A percentile compares a stretch with the other conserved stretches of the same genome.
phyloP scores from a whole-genome alignment of 2,888 invertebrate genomes.

The Dugesia japonica region DNA sequence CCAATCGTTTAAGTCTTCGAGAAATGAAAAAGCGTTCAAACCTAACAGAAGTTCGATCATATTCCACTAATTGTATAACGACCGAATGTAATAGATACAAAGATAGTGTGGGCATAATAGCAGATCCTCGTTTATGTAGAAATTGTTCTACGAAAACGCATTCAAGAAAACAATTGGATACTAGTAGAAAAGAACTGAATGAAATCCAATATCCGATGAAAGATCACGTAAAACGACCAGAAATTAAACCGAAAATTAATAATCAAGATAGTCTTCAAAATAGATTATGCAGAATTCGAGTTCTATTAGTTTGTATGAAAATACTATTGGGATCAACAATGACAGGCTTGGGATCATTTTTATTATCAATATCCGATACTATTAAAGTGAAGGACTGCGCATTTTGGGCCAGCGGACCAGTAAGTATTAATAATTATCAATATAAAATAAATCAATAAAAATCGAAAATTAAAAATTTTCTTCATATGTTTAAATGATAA shows the following conservation, averaged over 20 bases:
- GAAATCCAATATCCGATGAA: neutral
- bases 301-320: neutral
- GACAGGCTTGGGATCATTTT: slow-evolving; percentile 9
- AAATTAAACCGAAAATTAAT: neutral
- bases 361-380: neutral
- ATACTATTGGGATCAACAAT: slow-evolving; percentile 9
- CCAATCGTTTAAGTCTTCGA: neutral
- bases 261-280: neutral
- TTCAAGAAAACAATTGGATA: neutral
- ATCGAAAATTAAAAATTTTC: too few species aligned
- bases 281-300: slow-evolving; percentile 8
- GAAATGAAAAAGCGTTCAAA: neutral
- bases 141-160: neutral
- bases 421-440: too few species aligned
- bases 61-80: neutral
- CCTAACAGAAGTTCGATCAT: neutral
- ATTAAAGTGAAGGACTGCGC: slow-evolving; percentile 10
- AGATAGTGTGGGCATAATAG: neutral
- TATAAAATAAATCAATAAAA: too few species aligned
- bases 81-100: neutral
- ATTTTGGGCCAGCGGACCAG: slow-evolving; percentile 17
- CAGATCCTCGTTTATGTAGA: neutral
- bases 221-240: neutral
- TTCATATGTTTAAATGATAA: too few species aligned
- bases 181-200: neutral